Evolutionary conservation across 2,113 vertebrate species (phyloP).

Genomic region (Circaetus gallicus): DNA sequence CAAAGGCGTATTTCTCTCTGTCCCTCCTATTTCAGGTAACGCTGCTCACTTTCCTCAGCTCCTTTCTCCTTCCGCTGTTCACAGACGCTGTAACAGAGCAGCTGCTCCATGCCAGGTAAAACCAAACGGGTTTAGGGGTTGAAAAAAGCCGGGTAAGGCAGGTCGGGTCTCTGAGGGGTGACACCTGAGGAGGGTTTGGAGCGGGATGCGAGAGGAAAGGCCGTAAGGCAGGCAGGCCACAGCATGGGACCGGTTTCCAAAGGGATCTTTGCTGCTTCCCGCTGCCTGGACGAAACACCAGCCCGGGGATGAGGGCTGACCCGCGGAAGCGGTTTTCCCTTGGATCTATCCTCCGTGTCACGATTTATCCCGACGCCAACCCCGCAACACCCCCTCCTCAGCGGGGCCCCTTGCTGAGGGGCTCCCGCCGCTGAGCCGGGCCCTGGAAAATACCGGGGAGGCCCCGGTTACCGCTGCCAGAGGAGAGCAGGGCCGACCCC

Average conservation of each 20-base stretch:
- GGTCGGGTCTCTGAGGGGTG: neutral
- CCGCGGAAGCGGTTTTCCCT: neutral
- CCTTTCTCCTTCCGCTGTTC: neutral
- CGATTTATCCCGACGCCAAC: neutral
- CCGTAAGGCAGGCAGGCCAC: neutral
- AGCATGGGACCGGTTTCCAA: neutral
- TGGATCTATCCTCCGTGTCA: rapidly evolving
- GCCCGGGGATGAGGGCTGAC: too few species aligned
- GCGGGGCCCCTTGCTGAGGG: neutral
- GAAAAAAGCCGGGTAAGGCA: too few species aligned
- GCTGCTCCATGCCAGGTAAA: neutral
- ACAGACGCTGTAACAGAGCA: rapidly evolving
- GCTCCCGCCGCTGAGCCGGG: neutral
- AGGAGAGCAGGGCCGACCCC: neutral
- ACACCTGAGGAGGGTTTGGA: neutral
- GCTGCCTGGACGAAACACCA: neutral
- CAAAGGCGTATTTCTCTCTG: rapidly evolving
- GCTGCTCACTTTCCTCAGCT: rapidly evolving
- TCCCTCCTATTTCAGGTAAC: neutral
- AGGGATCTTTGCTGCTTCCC: neutral
- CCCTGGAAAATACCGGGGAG: neutral
- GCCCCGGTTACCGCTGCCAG: neutral
- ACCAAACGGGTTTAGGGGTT: rapidly evolving
- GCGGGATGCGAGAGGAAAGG: neutral
- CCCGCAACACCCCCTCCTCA: too few species aligned